These are phyloP conservation scores for Huso huso DNA, from an alignment of 2,797 vertebrate genomes.

Conservation along the genomic window DNA sequence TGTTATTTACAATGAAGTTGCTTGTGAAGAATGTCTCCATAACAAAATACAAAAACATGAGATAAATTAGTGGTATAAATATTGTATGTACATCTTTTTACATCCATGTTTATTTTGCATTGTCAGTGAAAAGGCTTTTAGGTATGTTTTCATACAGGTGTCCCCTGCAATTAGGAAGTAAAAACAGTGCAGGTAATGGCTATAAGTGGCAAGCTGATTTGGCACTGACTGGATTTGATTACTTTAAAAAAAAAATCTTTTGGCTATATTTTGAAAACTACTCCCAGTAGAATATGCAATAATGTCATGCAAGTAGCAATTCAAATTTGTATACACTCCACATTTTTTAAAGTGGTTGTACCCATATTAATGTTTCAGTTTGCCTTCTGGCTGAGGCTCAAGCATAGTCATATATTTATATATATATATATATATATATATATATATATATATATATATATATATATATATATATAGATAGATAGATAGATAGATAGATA, in stretches of 20 bases:
- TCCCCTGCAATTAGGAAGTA: constrained; percentile 5
- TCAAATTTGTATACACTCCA: not conserved
- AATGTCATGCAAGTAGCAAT: not conserved
- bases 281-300: not conserved
- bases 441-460: too few relatives aligned
- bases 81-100: constrained; percentile 37
- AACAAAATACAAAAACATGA: constrained; percentile 28
- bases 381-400: constrained; percentile 7
- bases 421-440: too few relatives aligned
- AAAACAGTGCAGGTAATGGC: constrained; percentile 15
- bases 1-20: not conserved
- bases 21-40: constrained; percentile 25
- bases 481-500: too few relatives aligned
- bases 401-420: not conserved
- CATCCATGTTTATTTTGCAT: constrained; percentile 8
- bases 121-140: not conserved
- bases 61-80: constrained; percentile 44
- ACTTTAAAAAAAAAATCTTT: constrained; percentile 14
- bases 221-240: constrained; percentile 29
- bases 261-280: constrained; percentile 13
- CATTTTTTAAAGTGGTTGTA: constrained; percentile 1
- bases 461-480: too few relatives aligned
- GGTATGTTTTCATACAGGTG: constrained; percentile 7
- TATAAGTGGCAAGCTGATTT: constrained; percentile 14
- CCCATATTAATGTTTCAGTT: not conserved